A percentile compares a stretch with the other conserved stretches of the same genome.
These are phyloP conservation scores for Hydrolagus colliei DNA, from an alignment of 2,797 vertebrate species.

Conservation along the genomic window DNA sequence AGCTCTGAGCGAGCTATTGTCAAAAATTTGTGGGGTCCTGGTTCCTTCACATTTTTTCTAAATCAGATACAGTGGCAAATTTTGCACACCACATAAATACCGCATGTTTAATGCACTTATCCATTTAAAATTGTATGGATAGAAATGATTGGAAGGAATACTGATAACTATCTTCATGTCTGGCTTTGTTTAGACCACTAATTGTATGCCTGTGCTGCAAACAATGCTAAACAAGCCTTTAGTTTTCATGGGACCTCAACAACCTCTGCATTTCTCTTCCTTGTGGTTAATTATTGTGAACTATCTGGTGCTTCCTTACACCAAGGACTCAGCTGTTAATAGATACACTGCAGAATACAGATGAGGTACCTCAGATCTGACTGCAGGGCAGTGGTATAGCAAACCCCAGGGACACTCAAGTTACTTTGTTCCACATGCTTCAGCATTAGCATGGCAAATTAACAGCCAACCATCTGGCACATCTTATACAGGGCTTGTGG, in stretches of 20 bases:
- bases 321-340: constrained; percentile 42
- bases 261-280: constrained; percentile 48
- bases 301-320: constrained; percentile 41
- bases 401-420: constrained; percentile 61
- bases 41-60: not conserved
- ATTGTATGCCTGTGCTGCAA: constrained; percentile 40
- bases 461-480: constrained; percentile 69
- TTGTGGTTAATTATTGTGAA: constrained; percentile 53
- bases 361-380: constrained; percentile 52
- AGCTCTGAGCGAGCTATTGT: not conserved
- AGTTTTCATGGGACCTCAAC: constrained; percentile 51
- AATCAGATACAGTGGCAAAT: not conserved
- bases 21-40: not conserved
- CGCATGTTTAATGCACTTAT: not conserved
- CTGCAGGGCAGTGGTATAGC: constrained; percentile 63
- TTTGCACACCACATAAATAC: not conserved
- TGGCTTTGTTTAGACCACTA: constrained; percentile 42
- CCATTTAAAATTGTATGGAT: not conserved
- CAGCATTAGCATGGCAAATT: constrained; percentile 66
- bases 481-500: constrained; percentile 20
- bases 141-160: not conserved
- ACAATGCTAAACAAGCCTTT: constrained; percentile 52
- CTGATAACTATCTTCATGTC: constrained; percentile 39
- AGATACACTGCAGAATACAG: constrained; percentile 44
- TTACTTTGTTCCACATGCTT: constrained; percentile 65